Evolutionary conservation across 2,113 vertebrate species (phyloP).

Genomic region (Octodon degus): DNA sequence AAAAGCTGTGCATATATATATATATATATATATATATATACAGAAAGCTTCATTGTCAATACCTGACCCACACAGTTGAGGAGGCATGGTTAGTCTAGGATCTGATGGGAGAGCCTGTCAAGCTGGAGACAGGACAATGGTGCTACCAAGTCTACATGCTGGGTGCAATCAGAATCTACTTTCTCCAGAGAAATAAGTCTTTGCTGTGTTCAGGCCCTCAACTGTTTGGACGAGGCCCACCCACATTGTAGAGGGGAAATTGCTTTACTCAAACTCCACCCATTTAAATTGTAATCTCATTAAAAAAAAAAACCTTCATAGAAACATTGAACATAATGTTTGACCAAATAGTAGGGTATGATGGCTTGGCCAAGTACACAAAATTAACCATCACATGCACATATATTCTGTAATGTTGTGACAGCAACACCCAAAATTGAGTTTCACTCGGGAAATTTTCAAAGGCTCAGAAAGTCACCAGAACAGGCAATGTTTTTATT

Average conservation of each 20-base stretch:
- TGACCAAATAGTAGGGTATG: not conserved
- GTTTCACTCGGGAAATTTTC: not conserved
- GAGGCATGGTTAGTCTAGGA: not conserved
- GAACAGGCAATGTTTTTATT: not conserved
- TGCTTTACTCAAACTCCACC: not conserved
- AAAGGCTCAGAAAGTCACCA: conserved; percentile 8
- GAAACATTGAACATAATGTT: not conserved
- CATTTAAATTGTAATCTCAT: not conserved
- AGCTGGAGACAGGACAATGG: not conserved
- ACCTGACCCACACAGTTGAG: not conserved
- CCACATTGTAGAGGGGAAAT: not conserved
- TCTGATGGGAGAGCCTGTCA: not conserved
- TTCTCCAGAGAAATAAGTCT: not conserved
- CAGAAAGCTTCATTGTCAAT: not conserved
- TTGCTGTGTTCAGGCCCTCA: not conserved
- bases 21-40: not conserved
- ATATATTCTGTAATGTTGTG: not conserved
- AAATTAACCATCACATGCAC: not conserved
- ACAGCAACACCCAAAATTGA: not conserved
- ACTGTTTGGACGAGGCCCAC: not conserved
- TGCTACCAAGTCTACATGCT: not conserved
- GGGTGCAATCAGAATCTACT: not conserved
- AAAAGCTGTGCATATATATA: not conserved
- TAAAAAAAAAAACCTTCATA: not conserved
- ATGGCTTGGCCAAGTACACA: not conserved